Base-by-base conservation (phyloP, 2,888 invertebrate genomes). In the Phalangium opilio region DNA sequence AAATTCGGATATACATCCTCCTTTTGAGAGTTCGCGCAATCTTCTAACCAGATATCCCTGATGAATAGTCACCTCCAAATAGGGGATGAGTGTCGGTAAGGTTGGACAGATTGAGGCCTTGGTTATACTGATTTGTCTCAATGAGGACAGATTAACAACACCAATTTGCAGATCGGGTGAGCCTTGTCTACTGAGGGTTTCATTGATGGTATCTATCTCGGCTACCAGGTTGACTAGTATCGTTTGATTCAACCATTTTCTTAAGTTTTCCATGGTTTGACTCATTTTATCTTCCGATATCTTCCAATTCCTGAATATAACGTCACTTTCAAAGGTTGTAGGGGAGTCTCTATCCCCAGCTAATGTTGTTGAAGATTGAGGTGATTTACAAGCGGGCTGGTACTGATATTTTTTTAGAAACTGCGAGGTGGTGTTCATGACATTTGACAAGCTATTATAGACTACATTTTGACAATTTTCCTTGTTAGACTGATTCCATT, bases 1-100 rank as follows among this genome's bases (percentile, higher is more conserved):
- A 68, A 82, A 93, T 59, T 81, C 81, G 60, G 84, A 81, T 71
- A 91, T 81, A 62, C 86, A 86, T 10, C 87, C 84, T 51, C 86
- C 87, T 62, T 74, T 76, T 1, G 82, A 75, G 52, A 91, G 71
- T 59, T 83, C 81, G 73, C 62, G 38, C 33, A 90, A 78, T 57
- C 91, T 72, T 52, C 76, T 77, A 42, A 83, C 80, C 14, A 86
- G 69, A 70, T 90, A 91, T 61, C 83, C 81, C 66, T 89, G 89
- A 69, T 89, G 84, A 15, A 78, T 71, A 42, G 79, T 79, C 44
- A 84, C 71, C 62, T 86, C 84, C 50, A 91, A 69, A 66, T 85
- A 91, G 1, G 83, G 82, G 44, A 86, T 70, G 41, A 89, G 65
- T 36, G 73, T 68, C 8, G 74, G 67, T 48, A 79, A 64, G 4